Conservation (phyloP, 2,113 vertebrate species). For the Phyllostomus discolor region DNA sequence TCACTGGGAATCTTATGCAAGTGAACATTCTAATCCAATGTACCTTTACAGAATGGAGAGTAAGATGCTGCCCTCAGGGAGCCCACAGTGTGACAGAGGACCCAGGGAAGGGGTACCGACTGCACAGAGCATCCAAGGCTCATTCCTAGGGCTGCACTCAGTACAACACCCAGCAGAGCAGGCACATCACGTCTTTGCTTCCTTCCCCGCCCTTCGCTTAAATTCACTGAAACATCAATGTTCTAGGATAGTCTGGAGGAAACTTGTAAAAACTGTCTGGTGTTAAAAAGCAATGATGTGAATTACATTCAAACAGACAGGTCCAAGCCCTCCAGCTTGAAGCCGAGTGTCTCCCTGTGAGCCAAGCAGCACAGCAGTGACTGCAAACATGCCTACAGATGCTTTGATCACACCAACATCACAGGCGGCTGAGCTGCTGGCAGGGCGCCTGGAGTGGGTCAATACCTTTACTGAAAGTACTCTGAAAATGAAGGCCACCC, state of each 20-base stretch:
- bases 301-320: background rate
- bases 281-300: background rate
- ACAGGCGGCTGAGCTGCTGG: background rate
- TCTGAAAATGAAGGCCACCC: background rate
- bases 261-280: background rate
- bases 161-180: background rate
- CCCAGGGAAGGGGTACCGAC: no score
- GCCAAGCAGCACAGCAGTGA: background rate
- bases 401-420: accelerated
- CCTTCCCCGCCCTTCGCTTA: background rate
- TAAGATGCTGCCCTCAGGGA: background rate
- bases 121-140: accelerated
- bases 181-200: background rate
- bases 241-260: background rate
- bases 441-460: background rate
- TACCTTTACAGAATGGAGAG: background rate
- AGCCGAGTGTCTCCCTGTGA: background rate
- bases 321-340: background rate
- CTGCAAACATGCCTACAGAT: background rate
- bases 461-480: background rate
- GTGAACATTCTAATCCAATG: accelerated
- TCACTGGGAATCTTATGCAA: background rate
- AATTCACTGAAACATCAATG: background rate
- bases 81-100: accelerated
- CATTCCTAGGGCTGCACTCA: background rate